Evolutionary conservation across 2,797 vertebrate genomes (phyloP), one percentile per base, ranked within the genome.

Genomic region (Labroides dimidiatus): DNA sequence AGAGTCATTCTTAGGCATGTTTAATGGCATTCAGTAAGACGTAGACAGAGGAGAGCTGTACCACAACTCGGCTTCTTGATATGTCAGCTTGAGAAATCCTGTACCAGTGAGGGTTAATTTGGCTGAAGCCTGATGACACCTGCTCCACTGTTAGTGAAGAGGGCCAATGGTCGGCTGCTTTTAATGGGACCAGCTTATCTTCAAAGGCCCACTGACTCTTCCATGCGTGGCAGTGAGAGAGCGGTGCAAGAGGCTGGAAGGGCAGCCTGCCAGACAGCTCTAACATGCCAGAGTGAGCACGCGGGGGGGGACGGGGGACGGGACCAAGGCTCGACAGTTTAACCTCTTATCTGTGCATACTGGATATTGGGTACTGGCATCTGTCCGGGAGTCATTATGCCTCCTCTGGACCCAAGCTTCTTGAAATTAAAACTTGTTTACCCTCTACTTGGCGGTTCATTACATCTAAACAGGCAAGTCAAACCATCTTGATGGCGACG

Each of bases 111-210:
- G 62, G 83, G 69, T 84, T 87, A 61, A 84, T 83, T 85, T 89
- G 68, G 50, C 84, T 69, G 50, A 68, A 39, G 56, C 65, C 60
- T 74, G 52, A 65, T 59, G 57, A 85, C 74, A 84, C 87, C 78
- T 75, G 73, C 81, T 84, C 68, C 70, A 62, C 75, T 37, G 64
- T 80, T 84, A 81, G 69, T 77, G 70, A 75, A 75, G 61, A 84
- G 68, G 51, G 56, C 66, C 4, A 84, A 84, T 68, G 78, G 77
- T 75, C 21, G 65, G 75, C 68, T 87, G 85, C 66, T 86, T 85
- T 85, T 81, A 89, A 81, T 79, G 81, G 78, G 63, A 68, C 75
- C 51, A 9, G 69, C 82, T 92, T 87, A 87, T 91, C 83, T 91
- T 83, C 72, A 68, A 80, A 86, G 81, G 78, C 69, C 82, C 60